phyloP scores from a whole-genome alignment of 92 coral and sea anemone genomes.

The Metridium senile region DNA sequence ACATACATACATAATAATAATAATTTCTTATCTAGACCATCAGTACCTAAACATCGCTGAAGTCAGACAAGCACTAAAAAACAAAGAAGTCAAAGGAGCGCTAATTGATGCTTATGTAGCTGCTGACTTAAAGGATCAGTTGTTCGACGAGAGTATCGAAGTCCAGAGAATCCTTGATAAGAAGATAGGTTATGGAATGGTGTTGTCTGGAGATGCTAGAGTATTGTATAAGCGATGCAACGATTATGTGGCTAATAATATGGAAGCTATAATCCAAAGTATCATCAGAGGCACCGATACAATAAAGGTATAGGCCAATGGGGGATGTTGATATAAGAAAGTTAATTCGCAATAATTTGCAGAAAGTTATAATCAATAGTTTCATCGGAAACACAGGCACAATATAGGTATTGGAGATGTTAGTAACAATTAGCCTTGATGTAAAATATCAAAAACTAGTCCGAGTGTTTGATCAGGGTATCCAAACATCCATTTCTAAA shows the following conservation, averaged over 20 bases:
- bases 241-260: slow-evolving; percentile 55
- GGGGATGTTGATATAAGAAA: too few species aligned
- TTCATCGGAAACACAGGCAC: too few species aligned
- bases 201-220: slow-evolving; percentile 59
- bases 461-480: too few species aligned
- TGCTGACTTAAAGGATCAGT: slow-evolving; percentile 68
- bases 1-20: too few species aligned
- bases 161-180: slow-evolving; percentile 49
- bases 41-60: slow-evolving; percentile 48
- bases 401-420: too few species aligned
- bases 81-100: slow-evolving; percentile 64
- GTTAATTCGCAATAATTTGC: too few species aligned
- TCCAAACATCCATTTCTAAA: too few species aligned
- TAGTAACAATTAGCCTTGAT: too few species aligned
- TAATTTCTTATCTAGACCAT: slow-evolving; percentile 30
- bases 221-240: slow-evolving; percentile 36
- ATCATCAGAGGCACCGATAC: slow-evolving; percentile 2
- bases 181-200: slow-evolving; percentile 67
- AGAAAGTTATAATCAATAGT: too few species aligned
- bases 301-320: background rate
- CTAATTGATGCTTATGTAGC: slow-evolving; percentile 78
- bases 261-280: slow-evolving; percentile 31
- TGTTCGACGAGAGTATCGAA: slow-evolving; percentile 42
- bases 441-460: too few species aligned
- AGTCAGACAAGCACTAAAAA: slow-evolving; percentile 57